Conservation (phyloP, 2,888 invertebrate species). For the Trilocha varians region DNA sequence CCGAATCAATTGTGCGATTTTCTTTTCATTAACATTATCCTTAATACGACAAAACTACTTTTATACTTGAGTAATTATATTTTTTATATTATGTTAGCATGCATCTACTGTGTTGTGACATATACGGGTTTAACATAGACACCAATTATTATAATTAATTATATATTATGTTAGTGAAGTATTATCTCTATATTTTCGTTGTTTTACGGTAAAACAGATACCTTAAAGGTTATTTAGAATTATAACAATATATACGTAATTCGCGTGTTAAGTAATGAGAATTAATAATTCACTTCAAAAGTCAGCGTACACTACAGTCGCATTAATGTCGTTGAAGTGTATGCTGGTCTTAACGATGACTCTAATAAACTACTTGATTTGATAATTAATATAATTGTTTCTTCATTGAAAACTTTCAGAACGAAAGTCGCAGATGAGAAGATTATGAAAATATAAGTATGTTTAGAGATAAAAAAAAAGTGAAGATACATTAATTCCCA, state of each 20-base stretch:
- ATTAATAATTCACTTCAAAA: too few species aligned
- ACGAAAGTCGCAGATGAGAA: too few species aligned
- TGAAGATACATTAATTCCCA: not conserved
- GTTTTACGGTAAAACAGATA: slow-evolving; percentile 36
- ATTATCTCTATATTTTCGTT: slow-evolving; percentile 40
- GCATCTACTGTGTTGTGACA: slow-evolving; percentile 46
- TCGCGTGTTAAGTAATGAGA: too few species aligned
- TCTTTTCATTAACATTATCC: slow-evolving; percentile 44
- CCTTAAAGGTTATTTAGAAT: slow-evolving; percentile 38
- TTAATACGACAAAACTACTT: slow-evolving; percentile 57
- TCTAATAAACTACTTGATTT: too few species aligned
- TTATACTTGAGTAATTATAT: slow-evolving; percentile 40
- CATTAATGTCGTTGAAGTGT: too few species aligned
- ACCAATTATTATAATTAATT: slow-evolving; percentile 57
- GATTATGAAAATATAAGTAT: too few species aligned
- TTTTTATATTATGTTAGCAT: slow-evolving; percentile 26
- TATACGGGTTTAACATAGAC: slow-evolving; percentile 45
- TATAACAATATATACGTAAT: too few species aligned
- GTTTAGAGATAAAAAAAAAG: too few species aligned
- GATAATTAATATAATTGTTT: too few species aligned
- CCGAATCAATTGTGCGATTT: slow-evolving; percentile 69
- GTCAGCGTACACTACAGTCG: too few species aligned
- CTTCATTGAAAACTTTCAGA: too few species aligned
- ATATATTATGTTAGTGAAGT: slow-evolving; percentile 34
- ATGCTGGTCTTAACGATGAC: too few species aligned